phyloP scores from a whole-genome alignment of 2,797 vertebrate species.

The Threskiornis aethiopicus region DNA sequence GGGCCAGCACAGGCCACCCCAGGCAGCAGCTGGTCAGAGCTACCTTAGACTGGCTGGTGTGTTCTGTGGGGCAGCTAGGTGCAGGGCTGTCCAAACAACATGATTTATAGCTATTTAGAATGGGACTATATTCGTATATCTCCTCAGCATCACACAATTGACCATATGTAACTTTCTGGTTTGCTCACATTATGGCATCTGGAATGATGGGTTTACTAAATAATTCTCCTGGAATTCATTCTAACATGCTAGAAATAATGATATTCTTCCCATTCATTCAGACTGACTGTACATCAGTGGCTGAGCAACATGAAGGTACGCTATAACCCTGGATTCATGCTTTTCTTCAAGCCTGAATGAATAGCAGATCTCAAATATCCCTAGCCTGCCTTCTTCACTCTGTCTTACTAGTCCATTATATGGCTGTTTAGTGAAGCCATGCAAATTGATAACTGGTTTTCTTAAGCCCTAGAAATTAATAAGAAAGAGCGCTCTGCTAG shows the following conservation, averaged over 20 bases:
- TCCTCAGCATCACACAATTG: neutral
- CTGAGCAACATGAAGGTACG: neutral
- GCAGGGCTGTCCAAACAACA: neutral
- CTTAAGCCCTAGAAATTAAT: neutral
- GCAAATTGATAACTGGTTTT: neutral
- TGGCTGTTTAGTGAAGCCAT: neutral
- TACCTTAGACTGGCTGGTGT: too few relatives aligned
- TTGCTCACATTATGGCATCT: neutral
- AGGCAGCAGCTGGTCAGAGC: accelerated
- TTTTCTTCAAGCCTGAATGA: neutral
- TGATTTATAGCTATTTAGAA: neutral
- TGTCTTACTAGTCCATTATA: neutral
- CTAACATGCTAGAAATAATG: neutral
- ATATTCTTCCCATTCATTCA: neutral
- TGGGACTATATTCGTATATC: accelerated
- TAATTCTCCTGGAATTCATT: neutral
- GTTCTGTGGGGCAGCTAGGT: neutral
- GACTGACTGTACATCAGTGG: neutral
- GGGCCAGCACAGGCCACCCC: neutral
- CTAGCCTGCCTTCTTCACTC: neutral
- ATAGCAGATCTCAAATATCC: neutral
- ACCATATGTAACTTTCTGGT: neutral
- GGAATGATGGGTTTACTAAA: neutral
- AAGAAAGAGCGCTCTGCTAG: neutral
- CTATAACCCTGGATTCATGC: neutral